Conservation (phyloP, 2,113 vertebrate species). For the Pygathrix nemaeus region DNA sequence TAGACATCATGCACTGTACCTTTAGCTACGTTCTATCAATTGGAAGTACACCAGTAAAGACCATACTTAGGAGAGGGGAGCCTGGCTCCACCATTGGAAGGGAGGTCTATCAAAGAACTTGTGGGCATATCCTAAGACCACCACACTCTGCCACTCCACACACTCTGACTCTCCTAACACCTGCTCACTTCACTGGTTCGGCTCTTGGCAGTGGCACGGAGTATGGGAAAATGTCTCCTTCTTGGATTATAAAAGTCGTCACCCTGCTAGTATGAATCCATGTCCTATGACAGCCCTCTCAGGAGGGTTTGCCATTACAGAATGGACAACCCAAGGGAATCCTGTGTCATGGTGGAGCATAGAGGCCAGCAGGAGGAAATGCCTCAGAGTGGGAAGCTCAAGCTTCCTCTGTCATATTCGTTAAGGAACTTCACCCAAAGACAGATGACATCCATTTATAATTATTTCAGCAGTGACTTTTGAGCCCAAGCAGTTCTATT, state of each 20-base stretch:
- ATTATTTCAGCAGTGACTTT: background rate
- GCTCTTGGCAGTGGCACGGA: background rate
- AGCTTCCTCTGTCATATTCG: rapidly evolving
- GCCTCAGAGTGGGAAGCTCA: background rate
- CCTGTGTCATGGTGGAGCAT: background rate
- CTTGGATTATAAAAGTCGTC: no score
- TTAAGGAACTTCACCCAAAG: background rate
- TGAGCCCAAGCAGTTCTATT: background rate
- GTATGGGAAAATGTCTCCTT: background rate
- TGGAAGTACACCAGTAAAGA: background rate
- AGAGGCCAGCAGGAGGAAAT: background rate
- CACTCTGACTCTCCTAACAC: rapidly evolving
- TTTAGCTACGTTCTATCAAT: rapidly evolving
- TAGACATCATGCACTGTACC: background rate
- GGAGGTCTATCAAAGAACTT: background rate
- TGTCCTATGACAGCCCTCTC: background rate
- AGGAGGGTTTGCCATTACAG: background rate
- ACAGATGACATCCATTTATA: background rate
- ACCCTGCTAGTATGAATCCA: rapidly evolving
- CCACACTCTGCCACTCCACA: rapidly evolving
- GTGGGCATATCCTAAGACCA: no score
- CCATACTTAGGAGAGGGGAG: background rate
- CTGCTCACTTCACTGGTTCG: background rate
- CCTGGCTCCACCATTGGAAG: rapidly evolving
- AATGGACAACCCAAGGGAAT: no score